Percentiles rank a stretch among this genome's conserved stretches.
Conservation (phyloP, 1,140 invertebrate genomes). For the Temnothorax longispinosus region DNA sequence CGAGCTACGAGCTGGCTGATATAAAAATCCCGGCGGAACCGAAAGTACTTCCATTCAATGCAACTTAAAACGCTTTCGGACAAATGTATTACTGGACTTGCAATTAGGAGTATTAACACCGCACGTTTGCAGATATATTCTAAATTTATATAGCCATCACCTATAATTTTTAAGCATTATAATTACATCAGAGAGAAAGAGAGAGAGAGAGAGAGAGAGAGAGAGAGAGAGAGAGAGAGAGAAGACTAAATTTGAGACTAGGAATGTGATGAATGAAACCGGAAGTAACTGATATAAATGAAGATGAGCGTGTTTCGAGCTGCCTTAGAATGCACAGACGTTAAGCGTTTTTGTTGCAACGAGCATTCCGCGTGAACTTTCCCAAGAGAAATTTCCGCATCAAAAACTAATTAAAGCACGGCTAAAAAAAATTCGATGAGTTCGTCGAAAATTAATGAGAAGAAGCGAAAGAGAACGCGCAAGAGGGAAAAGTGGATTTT, state of each 20-base stretch:
- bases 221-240: neutral
- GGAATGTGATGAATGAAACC: neutral
- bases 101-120: neutral
- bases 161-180: neutral
- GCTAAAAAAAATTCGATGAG: neutral
- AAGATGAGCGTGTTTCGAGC: neutral
- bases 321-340: neutral
- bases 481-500: neutral
- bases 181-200: neutral
- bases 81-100: neutral
- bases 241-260: neutral
- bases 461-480: neutral
- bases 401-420: conserved; percentile 5
- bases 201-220: neutral
- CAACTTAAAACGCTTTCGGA: neutral
- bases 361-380: neutral
- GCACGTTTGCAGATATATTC: neutral
- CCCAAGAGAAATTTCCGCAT: neutral
- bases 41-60: conserved; percentile 1
- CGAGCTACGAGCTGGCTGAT: conserved; percentile 8
- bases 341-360: neutral
- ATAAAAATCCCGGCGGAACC: conserved; percentile 14
- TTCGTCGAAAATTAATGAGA: neutral
- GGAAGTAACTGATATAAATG: neutral
- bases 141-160: neutral